Conservation (phyloP, 2,797 vertebrate genomes). For the Halcyon smyrnensis region DNA sequence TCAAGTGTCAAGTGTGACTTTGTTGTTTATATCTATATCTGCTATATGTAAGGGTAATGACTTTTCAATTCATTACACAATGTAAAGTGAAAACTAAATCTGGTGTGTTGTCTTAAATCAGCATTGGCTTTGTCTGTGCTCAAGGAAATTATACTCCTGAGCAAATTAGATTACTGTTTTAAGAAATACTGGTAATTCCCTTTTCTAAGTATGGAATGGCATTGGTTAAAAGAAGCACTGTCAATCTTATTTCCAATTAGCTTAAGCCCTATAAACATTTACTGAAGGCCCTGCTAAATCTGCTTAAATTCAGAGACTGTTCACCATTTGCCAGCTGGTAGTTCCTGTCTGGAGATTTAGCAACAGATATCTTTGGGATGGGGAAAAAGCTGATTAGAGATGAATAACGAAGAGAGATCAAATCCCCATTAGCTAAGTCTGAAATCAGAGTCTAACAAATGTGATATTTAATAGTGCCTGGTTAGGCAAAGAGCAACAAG, state of each 20-base stretch:
- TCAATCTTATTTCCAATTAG: constrained; percentile 70
- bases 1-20: neutral
- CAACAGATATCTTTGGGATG: constrained; percentile 52
- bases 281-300: constrained; percentile 51
- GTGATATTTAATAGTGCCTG: neutral
- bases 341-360: constrained; percentile 58
- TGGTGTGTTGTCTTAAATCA: neutral
- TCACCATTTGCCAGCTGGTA: constrained; percentile 24
- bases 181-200: constrained; percentile 25
- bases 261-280: constrained; percentile 53
- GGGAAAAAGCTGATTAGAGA: constrained; percentile 57
- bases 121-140: neutral
- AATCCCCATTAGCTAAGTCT: constrained; percentile 37
- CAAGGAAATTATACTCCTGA: neutral
- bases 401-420: constrained; percentile 29
- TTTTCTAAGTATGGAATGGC: constrained; percentile 27
- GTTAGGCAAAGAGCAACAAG: neutral
- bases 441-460: constrained; percentile 38
- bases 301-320: constrained; percentile 52
- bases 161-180: constrained; percentile 51
- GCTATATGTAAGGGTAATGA: neutral
- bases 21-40: neutral
- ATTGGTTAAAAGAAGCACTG: constrained; percentile 42
- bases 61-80: neutral
- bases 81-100: neutral